Percentiles rank a stretch among this genome's conserved stretches.
Conservation (phyloP, 2,888 invertebrate species). For the Lepidocyrtinus sp. region DNA sequence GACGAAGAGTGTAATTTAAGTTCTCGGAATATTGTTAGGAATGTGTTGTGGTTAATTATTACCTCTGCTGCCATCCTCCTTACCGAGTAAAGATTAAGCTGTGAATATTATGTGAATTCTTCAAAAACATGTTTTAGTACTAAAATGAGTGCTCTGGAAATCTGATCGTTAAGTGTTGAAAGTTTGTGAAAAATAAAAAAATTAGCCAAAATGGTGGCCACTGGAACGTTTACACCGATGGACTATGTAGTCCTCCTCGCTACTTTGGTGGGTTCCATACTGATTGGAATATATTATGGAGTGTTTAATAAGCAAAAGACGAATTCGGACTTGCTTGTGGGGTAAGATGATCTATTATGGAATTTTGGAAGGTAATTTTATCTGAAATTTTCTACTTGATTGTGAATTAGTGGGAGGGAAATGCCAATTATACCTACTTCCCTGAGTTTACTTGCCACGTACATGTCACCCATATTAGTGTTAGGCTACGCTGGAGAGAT, state of each 20-base stretch:
- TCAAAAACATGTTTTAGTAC: no score
- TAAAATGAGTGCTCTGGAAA: no score
- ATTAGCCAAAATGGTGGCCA: conserved; percentile 47
- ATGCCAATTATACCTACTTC: conserved; percentile 66
- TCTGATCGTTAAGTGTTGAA: no score
- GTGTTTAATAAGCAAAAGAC: conserved; percentile 65
- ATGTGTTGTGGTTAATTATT: no score
- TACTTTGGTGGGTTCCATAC: conserved; percentile 61
- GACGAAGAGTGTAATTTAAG: no score
- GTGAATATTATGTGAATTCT: no score
- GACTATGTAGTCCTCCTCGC: conserved; percentile 58
- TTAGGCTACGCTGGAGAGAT: conserved; percentile 68
- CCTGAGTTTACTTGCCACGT: conserved; percentile 65
- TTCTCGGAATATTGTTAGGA: no score
- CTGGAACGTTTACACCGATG: conserved; percentile 45
- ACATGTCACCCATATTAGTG: conserved; percentile 66
- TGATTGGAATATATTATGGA: conserved; percentile 68
- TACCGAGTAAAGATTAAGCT: no score
- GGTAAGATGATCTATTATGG: conserved; percentile 44
- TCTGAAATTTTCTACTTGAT: background rate
- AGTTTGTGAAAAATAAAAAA: no score
- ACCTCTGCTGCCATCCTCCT: no score
- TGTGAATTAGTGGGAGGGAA: conserved; percentile 37
- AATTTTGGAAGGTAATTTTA: background rate
- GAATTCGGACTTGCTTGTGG: conserved; percentile 65